Conservation (phyloP, 2,888 invertebrate genomes). For the Temnothorax unifasciatus region DNA sequence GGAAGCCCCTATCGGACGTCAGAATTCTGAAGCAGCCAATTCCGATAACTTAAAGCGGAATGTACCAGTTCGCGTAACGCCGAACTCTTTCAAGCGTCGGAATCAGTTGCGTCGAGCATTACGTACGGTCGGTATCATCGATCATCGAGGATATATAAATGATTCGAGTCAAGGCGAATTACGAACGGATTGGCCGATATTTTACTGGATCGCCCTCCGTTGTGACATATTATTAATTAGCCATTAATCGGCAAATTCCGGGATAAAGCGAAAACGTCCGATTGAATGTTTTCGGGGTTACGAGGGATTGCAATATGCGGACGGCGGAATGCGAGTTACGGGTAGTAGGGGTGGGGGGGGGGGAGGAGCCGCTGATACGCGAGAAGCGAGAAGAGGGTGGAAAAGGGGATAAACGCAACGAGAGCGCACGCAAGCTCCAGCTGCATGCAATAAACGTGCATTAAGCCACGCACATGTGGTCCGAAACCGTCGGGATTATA, state of each 20-base stretch:
- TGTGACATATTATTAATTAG: slow-evolving; percentile 72
- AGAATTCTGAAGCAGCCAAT: slow-evolving; percentile 32
- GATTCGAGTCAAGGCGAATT: slow-evolving; percentile 39
- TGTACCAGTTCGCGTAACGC: background rate
- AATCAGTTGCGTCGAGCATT: background rate
- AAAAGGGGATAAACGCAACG: slow-evolving; percentile 56
- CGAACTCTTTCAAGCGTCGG: background rate
- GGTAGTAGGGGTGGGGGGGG: background rate
- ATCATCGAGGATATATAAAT: slow-evolving; percentile 47
- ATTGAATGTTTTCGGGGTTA: slow-evolving; percentile 71
- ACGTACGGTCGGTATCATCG: slow-evolving; percentile 11
- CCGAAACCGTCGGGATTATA: slow-evolving; percentile 75
- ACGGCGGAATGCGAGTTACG: slow-evolving; percentile 24
- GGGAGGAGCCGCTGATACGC: slow-evolving; percentile 30
- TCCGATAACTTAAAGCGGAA: slow-evolving; percentile 5
- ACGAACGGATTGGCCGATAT: slow-evolving; percentile 21
- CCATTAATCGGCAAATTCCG: slow-evolving; percentile 72
- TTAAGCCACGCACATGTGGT: slow-evolving; percentile 72
- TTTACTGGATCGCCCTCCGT: background rate
- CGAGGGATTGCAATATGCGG: slow-evolving; percentile 33
- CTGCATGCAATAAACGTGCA: slow-evolving; percentile 74
- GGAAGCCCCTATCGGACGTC: slow-evolving; percentile 28
- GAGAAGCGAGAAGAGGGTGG: slow-evolving; percentile 42
- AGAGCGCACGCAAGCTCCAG: slow-evolving; percentile 65
- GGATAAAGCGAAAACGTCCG: slow-evolving; percentile 69